A percentile compares a stretch with the other conserved stretches of the same genome.
Conservation (phyloP, 1,140 invertebrate species). For the Drosophila simulans region DNA sequence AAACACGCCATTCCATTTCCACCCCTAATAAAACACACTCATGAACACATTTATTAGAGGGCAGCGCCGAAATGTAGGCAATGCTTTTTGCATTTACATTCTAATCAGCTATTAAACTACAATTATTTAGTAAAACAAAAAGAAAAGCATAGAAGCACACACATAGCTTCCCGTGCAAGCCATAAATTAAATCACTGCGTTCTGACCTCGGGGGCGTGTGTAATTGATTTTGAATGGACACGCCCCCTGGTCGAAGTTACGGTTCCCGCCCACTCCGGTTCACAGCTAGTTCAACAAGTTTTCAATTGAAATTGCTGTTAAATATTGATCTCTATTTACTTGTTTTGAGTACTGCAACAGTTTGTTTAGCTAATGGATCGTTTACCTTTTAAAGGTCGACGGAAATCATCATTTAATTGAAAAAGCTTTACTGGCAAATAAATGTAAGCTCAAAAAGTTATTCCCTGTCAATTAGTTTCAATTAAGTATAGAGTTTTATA, state of each 20-base stretch:
- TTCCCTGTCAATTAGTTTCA: not conserved
- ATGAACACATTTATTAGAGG: slow-evolving; percentile 27
- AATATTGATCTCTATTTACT: slow-evolving; percentile 44
- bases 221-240: slow-evolving; percentile 69
- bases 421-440: not conserved
- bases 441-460: not conserved
- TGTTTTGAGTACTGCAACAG: slow-evolving; percentile 14
- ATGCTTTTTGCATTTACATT: slow-evolving; percentile 50
- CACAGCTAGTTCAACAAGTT: slow-evolving; percentile 53
- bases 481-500: not conserved
- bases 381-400: slow-evolving; percentile 2
- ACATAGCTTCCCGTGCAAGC: slow-evolving; percentile 11
- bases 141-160: not conserved
- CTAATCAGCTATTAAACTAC: slow-evolving; percentile 76
- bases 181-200: slow-evolving; percentile 70
- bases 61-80: slow-evolving; percentile 57
- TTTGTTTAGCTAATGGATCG: slow-evolving; percentile 16
- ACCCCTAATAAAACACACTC: not conserved
- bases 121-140: slow-evolving; percentile 53
- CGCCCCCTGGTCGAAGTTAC: slow-evolving; percentile 42
- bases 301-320: slow-evolving; percentile 52
- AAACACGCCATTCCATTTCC: slow-evolving; percentile 6
- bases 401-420: not conserved
- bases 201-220: slow-evolving; percentile 55
- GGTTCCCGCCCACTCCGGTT: slow-evolving; percentile 5